Conservation (phyloP, 2,797 vertebrate species). For the Acanthornis magna region DNA sequence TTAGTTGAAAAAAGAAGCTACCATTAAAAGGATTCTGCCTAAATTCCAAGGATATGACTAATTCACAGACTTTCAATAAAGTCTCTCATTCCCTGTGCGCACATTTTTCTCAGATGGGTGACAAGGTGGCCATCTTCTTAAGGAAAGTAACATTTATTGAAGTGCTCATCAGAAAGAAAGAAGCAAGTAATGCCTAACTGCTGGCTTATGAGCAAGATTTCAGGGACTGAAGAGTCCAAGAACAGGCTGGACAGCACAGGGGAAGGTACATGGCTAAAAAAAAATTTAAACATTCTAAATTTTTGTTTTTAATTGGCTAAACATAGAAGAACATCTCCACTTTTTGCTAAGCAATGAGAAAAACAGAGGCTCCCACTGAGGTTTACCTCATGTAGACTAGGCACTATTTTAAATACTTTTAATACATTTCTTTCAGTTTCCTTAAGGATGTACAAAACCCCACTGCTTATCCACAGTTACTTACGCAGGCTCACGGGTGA, state of each 20-base stretch:
- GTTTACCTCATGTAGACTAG: background rate
- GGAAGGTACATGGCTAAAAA: background rate
- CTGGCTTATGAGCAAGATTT: background rate
- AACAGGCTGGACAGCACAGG: background rate
- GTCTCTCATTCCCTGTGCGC: background rate
- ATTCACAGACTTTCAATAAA: background rate
- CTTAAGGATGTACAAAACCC: background rate
- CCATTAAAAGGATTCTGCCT: background rate
- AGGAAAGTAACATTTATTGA: background rate
- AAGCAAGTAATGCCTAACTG: background rate
- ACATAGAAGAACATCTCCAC: accelerated
- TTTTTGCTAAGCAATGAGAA: background rate
- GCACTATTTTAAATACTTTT: background rate
- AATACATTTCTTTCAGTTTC: background rate
- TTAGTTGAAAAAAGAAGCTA: background rate
- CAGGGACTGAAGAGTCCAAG: background rate
- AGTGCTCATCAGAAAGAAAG: background rate
- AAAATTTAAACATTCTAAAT: background rate
- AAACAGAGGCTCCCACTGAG: background rate
- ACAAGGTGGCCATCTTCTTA: background rate
- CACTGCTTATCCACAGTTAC: background rate
- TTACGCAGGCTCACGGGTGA: background rate
- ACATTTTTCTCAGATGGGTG: background rate
- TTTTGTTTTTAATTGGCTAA: background rate
- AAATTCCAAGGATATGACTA: background rate